phyloP scores from a whole-genome alignment of 2,888 invertebrate species.

The Bembecia ichneumoniformis region DNA sequence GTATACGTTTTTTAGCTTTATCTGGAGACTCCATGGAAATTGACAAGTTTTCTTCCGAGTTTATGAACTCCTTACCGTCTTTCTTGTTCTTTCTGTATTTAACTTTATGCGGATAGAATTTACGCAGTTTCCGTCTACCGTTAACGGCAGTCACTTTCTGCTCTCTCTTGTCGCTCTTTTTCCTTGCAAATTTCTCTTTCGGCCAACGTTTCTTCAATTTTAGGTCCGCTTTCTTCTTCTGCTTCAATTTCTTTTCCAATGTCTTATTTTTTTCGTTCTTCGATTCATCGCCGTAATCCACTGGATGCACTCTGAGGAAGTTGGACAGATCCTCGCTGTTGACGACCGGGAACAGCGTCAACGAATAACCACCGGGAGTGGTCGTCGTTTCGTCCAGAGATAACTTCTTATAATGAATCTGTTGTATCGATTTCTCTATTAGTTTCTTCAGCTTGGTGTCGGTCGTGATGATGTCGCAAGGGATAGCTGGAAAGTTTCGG shows the following conservation, averaged over 20 bases:
- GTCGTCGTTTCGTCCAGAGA: slow-evolving; percentile 30
- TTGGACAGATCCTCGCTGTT: slow-evolving; percentile 49
- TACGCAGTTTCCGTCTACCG: slow-evolving; percentile 44
- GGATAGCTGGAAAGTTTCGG: slow-evolving; percentile 49
- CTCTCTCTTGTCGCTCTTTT: slow-evolving; percentile 18
- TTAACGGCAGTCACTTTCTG: slow-evolving; percentile 20
- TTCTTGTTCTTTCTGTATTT: slow-evolving; percentile 49
- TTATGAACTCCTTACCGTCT: slow-evolving; percentile 18
- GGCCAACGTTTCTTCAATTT: slow-evolving; percentile 7
- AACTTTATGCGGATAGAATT: slow-evolving; percentile 60
- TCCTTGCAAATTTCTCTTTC: slow-evolving; percentile 8
- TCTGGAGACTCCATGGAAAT: slow-evolving; percentile 48
- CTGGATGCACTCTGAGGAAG: slow-evolving; percentile 29
- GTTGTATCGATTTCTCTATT: slow-evolving; percentile 48
- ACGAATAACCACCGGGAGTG: slow-evolving; percentile 18
- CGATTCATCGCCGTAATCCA: slow-evolving; percentile 16
- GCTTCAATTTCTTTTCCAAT: not conserved
- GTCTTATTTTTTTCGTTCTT: slow-evolving; percentile 2
- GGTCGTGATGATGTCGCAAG: slow-evolving; percentile 43
- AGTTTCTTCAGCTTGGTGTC: slow-evolving; percentile 38
- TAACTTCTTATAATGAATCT: slow-evolving; percentile 42
- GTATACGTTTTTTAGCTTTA: slow-evolving; percentile 23
- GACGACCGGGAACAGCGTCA: slow-evolving; percentile 37
- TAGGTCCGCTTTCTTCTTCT: slow-evolving; percentile 10
- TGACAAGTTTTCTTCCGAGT: slow-evolving; percentile 41